A percentile compares a stretch with the other conserved stretches of the same genome.
phyloP scores from a whole-genome alignment of 2,888 invertebrate species.

The Nasonia oneida region DNA sequence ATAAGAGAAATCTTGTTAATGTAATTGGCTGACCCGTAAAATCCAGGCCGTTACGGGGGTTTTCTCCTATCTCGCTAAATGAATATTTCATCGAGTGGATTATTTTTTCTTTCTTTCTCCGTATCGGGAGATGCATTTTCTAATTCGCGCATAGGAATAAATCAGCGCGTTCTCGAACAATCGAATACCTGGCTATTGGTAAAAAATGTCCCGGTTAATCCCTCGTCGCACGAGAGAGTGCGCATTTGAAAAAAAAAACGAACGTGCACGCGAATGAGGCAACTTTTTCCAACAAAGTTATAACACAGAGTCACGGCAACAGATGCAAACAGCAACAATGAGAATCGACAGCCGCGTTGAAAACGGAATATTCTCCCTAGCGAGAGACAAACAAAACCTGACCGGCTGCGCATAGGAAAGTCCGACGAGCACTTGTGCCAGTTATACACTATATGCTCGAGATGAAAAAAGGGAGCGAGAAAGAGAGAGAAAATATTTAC shows the following conservation, averaged over 20 bases:
- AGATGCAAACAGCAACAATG: slow-evolving; percentile 31
- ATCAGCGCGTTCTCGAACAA: neutral
- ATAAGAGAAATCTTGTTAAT: slow-evolving; percentile 45
- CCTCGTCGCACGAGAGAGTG: neutral
- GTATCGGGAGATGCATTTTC: neutral
- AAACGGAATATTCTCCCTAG: slow-evolving; percentile 19
- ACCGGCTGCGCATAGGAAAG: neutral
- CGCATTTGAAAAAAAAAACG: neutral
- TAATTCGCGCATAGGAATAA: neutral
- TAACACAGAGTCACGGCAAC: neutral
- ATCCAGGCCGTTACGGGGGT: slow-evolving; percentile 32
- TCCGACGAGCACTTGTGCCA: neutral
- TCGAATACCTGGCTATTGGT: neutral
- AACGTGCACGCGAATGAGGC: neutral
- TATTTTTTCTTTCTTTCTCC: neutral
- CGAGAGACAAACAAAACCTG: neutral
- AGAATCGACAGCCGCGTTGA: neutral
- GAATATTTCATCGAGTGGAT: slow-evolving; percentile 16
- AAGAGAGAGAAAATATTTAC: slow-evolving; percentile 28
- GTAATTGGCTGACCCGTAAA: slow-evolving; percentile 40
- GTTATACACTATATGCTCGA: neutral
- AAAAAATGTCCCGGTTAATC: neutral
- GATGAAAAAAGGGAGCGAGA: neutral
- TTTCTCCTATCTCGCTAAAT: slow-evolving; percentile 2
- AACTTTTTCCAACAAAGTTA: slow-evolving; percentile 6